Conservation (phyloP, 2,888 invertebrate species). For the Acanthoscelides obtectus region DNA sequence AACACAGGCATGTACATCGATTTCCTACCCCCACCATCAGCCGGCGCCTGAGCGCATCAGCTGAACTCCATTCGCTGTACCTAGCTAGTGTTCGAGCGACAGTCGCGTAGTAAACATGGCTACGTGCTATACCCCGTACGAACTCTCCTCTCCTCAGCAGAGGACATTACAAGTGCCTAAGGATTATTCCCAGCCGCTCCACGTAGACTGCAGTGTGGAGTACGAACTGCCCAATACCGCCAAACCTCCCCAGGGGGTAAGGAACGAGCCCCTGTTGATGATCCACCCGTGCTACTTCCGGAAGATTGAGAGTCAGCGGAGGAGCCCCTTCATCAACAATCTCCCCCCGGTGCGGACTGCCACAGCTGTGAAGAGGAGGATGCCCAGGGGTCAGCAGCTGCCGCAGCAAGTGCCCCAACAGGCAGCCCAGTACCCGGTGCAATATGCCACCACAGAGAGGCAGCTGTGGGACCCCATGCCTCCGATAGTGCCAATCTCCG, state of each 20-base stretch:
- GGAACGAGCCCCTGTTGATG: conserved; percentile 81
- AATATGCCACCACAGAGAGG: conserved; percentile 27
- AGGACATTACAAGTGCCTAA: conserved; percentile 51
- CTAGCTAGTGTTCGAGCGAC: conserved; percentile 34
- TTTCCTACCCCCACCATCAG: conserved; percentile 47
- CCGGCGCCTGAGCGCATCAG: conserved; percentile 6
- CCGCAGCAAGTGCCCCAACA: conserved; percentile 44
- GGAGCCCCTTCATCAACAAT: conserved; percentile 81
- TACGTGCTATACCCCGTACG: conserved; percentile 44
- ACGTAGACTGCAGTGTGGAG: conserved; percentile 88
- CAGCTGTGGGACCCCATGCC: conserved; percentile 42
- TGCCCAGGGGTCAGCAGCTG: conserved; percentile 32
- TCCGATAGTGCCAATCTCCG: conserved; percentile 41
- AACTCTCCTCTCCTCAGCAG: conserved; percentile 44
- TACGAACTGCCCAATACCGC: conserved; percentile 87
- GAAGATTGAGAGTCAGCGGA: conserved; percentile 77
- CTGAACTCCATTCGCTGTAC: conserved; percentile 20
- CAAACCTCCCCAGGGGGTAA: conserved; percentile 78
- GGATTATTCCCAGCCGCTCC: conserved; percentile 81
- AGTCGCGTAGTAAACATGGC: conserved; percentile 40
- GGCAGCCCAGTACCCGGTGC: conserved; percentile 38
- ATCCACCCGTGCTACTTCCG: conserved; percentile 87
- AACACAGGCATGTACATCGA: conserved; percentile 39
- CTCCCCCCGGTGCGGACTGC: conserved; percentile 53
- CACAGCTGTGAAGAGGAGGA: conserved; percentile 28